phyloP scores from a whole-genome alignment of 2,888 invertebrate species.

The Thera obeliscata region DNA sequence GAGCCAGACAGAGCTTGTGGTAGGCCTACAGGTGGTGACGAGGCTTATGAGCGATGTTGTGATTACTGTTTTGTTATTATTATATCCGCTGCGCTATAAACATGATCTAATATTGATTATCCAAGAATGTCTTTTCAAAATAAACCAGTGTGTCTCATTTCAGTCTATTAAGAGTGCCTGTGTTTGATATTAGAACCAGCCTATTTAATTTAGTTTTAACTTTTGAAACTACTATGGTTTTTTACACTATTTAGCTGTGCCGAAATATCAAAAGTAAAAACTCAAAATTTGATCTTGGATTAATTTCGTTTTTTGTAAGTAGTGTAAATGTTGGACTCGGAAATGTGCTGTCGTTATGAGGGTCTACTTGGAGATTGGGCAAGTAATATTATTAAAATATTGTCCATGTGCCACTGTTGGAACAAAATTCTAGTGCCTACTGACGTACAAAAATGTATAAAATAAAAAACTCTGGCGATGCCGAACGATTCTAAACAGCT shows the following conservation, averaged over 20 bases:
- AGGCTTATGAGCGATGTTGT: conserved; percentile 1
- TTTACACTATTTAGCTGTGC: too few species aligned
- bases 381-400: conserved; percentile 4
- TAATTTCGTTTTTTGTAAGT: not conserved
- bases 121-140: not conserved
- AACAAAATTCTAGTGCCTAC: too few species aligned
- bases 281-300: too few species aligned
- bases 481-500: too few species aligned
- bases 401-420: not conserved
- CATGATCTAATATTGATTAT: not conserved
- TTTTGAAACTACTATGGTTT: too few species aligned
- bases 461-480: too few species aligned
- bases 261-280: too few species aligned
- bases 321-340: conserved; percentile 6
- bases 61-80: conserved; percentile 1
- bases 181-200: not conserved
- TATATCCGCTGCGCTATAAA: not conserved
- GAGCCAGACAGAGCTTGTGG: too few species aligned
- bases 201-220: too few species aligned
- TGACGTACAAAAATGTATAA: too few species aligned
- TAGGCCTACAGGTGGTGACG: too few species aligned
- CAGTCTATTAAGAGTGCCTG: not conserved
- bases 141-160: conserved; percentile 2
- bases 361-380: conserved; percentile 5
- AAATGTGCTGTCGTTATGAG: conserved; percentile 8